Evolutionary conservation across 1,140 invertebrate species (phyloP).

Genomic region (Atta cephalotes): DNA sequence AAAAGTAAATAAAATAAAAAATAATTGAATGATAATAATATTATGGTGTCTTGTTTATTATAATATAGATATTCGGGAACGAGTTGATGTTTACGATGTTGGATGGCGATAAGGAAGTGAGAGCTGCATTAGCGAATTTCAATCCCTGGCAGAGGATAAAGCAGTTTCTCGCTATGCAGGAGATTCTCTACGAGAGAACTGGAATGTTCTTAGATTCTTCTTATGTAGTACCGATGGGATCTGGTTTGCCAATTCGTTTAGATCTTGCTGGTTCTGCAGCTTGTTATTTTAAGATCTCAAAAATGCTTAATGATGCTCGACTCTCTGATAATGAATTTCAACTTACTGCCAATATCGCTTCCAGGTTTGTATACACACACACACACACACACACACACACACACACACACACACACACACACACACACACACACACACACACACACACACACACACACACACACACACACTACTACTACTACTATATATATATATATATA

Average conservation of each 20-base stretch:
- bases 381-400: too few species aligned
- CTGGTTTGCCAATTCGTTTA: slow-evolving; percentile 94
- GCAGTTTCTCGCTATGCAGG: slow-evolving; percentile 91
- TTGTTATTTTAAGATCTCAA: slow-evolving; percentile 92
- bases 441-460: too few species aligned
- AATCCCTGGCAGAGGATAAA: slow-evolving; percentile 90
- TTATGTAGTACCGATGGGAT: slow-evolving; percentile 93
- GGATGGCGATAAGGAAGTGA: slow-evolving; percentile 90
- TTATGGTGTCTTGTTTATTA: not conserved
- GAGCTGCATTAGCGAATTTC: slow-evolving; percentile 87
- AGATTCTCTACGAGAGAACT: slow-evolving; percentile 92
- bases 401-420: too few species aligned
- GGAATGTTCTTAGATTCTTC: slow-evolving; percentile 94
- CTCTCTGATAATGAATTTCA: slow-evolving; percentile 88
- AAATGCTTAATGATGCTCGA: slow-evolving; percentile 87
- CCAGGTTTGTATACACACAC: too few species aligned
- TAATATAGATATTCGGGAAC: slow-evolving; percentile 90
- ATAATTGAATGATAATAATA: not conserved
- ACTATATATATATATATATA: too few species aligned
- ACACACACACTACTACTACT: too few species aligned
- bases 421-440: too few species aligned
- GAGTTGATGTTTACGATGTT: slow-evolving; percentile 91
- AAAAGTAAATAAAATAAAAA: not conserved
- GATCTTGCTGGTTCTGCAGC: slow-evolving; percentile 94
- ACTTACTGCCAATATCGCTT: slow-evolving; percentile 90